phyloP scores from a whole-genome alignment of 2,888 invertebrate species.

The Falcaria lacertinaria region DNA sequence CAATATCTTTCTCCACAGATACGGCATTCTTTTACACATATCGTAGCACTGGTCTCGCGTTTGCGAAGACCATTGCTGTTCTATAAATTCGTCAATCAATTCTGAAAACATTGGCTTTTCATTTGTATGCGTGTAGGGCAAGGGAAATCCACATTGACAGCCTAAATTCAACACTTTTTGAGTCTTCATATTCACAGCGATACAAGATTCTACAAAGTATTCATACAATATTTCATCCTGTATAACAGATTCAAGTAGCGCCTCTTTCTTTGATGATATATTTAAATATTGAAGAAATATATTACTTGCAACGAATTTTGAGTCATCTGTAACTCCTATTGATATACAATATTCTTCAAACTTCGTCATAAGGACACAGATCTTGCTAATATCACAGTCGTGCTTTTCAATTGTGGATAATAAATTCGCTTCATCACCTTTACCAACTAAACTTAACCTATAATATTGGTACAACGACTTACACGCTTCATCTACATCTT shows the following conservation, averaged over 20 bases:
- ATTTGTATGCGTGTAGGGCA: conserved; percentile 68
- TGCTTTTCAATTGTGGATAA: conserved; percentile 57
- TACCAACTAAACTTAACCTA: conserved; percentile 67
- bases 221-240: conserved; percentile 63
- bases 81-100: conserved; percentile 78
- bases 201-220: conserved; percentile 79
- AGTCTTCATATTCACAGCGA: conserved; percentile 72
- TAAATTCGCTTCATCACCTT: conserved; percentile 62
- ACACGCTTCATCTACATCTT: conserved; percentile 41
- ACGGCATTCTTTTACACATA: conserved; percentile 81
- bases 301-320: conserved; percentile 59
- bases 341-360: conserved; percentile 65
- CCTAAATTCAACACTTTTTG: conserved; percentile 58
- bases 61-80: conserved; percentile 65
- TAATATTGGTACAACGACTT: conserved; percentile 66
- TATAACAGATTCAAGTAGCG: conserved; percentile 53
- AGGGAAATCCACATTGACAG: conserved; percentile 81
- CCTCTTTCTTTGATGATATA: conserved; percentile 36
- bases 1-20: conserved; percentile 81
- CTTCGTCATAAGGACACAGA: conserved; percentile 58
- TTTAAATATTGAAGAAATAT: conserved; percentile 66
- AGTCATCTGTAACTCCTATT: conserved; percentile 57
- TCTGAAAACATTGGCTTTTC: conserved; percentile 71
- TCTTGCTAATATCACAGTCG: conserved; percentile 70
- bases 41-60: conserved; percentile 67